These are phyloP conservation scores for Heliconius cydno DNA, from an alignment of 2,888 invertebrate species.

Conservation along the genomic window DNA sequence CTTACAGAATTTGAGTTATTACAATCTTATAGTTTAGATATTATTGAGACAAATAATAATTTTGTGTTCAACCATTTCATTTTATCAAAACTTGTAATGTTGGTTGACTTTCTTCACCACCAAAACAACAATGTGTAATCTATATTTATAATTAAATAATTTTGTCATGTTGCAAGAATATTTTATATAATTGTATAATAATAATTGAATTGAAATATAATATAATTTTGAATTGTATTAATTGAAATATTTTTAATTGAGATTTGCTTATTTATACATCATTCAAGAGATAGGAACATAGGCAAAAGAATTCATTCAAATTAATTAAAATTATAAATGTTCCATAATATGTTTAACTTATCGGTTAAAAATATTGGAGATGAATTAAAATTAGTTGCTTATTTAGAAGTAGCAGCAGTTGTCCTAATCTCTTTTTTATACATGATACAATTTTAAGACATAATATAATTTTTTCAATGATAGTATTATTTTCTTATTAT, in stretches of 20 bases:
- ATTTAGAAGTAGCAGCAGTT: neutral
- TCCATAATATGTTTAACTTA: neutral
- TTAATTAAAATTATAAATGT: neutral
- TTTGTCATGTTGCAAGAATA: neutral
- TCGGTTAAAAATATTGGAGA: neutral
- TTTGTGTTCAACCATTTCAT: no score
- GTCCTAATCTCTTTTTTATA: neutral
- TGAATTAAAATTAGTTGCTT: neutral
- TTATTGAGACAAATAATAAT: no score
- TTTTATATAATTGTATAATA: neutral
- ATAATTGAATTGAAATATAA: neutral
- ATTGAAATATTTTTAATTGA: neutral
- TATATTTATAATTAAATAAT: neutral
- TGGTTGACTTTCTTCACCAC: no score
- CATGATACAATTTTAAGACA: neutral
- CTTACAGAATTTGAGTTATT: no score
- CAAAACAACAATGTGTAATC: no score
- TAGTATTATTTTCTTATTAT: constrained; percentile 41
- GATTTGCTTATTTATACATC: neutral
- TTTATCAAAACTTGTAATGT: no score
- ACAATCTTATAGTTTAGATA: no score
- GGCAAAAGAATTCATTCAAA: neutral
- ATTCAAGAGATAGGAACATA: neutral
- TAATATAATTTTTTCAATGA: constrained; percentile 14
- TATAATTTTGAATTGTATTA: neutral